Evolutionary conservation across 1,140 invertebrate species (phyloP), one percentile per base, ranked within the genome.

Genomic region (Drosophila tani): DNA sequence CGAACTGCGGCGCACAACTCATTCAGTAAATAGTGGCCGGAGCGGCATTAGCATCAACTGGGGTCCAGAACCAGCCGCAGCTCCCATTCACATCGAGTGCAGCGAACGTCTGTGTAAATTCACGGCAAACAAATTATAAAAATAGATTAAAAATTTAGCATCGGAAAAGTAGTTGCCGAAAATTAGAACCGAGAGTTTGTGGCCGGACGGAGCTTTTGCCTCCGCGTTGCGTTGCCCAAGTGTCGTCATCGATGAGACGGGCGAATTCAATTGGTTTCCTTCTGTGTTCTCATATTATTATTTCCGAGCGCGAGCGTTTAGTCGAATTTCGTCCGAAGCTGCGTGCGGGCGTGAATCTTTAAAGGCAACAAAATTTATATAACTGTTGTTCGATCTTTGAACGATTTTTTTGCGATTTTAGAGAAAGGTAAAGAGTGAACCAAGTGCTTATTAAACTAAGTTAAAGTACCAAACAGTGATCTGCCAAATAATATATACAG

Each of bases 181-280:
- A 84, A 88, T 84, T 74, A 66, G 46, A 76, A 79, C 21, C 21
- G 45, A 49, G 56, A 56, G 49, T 55, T 55, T 57, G 35, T 57
- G 49, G 55, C 59, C 50, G 43, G 32, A 56, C 32, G 45, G 66
- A 73, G 70, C 65, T 81, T 67, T 81, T 58, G 35, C 29, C 38
- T 35, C 46, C 40, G 45, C 32, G 32, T 35, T 55, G 17, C 51
- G 51, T 57, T 55, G 73, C 53, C 76, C 74, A 74, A 79, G 60
- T 81, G 83, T 88, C 84, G 84, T 87, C 84, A 87, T 88, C 81
- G 71, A 90, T 87, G 73, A 74, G 63, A 57, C 40, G 68, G 67
- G 66, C 69, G 63, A 81, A 90, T 79, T 81, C 60, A 88, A 88
- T 88, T 84, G 73, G 85, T 80, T 82, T 69, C 76, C 57, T 75